Evolutionary conservation across 1,140 invertebrate genomes (phyloP).

Genomic region (Danaus melanippus): DNA sequence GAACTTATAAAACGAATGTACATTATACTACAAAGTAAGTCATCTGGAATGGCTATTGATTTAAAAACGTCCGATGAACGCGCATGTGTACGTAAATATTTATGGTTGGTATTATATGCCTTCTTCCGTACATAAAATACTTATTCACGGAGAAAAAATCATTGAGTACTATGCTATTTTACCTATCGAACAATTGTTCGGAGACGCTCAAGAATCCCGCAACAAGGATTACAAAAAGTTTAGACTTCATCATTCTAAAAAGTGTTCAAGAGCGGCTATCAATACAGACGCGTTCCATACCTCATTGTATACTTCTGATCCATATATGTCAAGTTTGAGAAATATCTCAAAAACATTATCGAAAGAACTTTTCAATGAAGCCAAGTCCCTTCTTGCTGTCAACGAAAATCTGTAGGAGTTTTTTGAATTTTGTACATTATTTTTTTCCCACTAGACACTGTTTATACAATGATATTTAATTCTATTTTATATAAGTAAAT

Average conservation of each 20-base stretch:
- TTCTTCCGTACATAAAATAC: conserved; percentile 20
- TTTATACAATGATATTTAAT: too few species aligned
- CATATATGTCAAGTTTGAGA: conserved; percentile 7
- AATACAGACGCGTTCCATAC: conserved; percentile 21
- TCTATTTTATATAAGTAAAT: too few species aligned
- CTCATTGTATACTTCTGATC: conserved; percentile 19
- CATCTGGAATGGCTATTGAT: too few species aligned
- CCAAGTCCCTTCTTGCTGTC: conserved; percentile 8
- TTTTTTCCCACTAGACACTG: conserved; percentile 9
- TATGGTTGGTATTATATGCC: conserved; percentile 23
- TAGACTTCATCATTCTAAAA: too few species aligned
- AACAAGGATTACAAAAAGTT: too few species aligned
- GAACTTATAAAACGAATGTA: too few species aligned
- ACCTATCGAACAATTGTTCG: conserved; percentile 21
- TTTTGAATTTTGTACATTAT: conserved; percentile 8
- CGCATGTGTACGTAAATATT: too few species aligned
- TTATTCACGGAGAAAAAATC: too few species aligned
- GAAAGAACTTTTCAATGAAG: conserved; percentile 5
- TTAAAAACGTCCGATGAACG: too few species aligned
- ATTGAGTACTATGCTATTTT: too few species aligned
- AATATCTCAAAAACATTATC: neutral
- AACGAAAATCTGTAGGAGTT: too few species aligned
- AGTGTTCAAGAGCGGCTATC: conserved; percentile 15
- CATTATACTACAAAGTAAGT: too few species aligned
- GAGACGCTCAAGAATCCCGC: conserved; percentile 24